Evolutionary conservation across 2,113 vertebrate species (phyloP), one percentile per base, ranked within the genome.

Genomic region (Odocoileus virginianus): DNA sequence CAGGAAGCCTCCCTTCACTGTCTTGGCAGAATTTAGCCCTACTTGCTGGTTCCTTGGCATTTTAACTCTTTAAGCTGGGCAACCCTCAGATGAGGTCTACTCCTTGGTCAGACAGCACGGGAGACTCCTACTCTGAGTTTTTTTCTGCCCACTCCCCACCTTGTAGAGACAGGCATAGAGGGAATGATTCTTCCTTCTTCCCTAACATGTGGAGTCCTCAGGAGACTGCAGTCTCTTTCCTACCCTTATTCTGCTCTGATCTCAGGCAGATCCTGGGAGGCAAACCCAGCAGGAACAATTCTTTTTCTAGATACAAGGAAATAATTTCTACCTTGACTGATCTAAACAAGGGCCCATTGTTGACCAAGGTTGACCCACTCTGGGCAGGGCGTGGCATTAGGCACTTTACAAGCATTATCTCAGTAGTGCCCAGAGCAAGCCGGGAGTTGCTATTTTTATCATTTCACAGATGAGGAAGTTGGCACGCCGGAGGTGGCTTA

Each of bases 391-490:
- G 21, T 60, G 96, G 93, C 33, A 0, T 10, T 4, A 25, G 47
- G 88, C 78, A 81, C 89, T 91, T 96, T 58, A 4, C 36, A 5
- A 2, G 7, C 14, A 1, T n/a, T 78, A 33, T 60, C 74, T 81
- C 47, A 43, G 28, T 21, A 13, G 30, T 5, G 10, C 67, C 85
- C 21, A 30, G 52, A 45, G 54, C 52, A 52, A 15, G 84, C 52
- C 15, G 71, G 89, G 85, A 86, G 85, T 5, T 83, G 96, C 97
- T 97, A 95, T 96, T 97, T 98, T 98, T 96, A 89, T 81, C 50
- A 50, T 95, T 89, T 82, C 92, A 47, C 94, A 95, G 85, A 97
- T 19, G 94, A 97, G 95, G 97, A 94, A 94, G 91, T 67, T 82
- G 92, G 89, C 17, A 2, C 23, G 58, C 54, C 6, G 40, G 89